These are phyloP conservation scores for Drosophila mercatorum DNA, from an alignment of 2,888 invertebrate species.

Conservation along the genomic window DNA sequence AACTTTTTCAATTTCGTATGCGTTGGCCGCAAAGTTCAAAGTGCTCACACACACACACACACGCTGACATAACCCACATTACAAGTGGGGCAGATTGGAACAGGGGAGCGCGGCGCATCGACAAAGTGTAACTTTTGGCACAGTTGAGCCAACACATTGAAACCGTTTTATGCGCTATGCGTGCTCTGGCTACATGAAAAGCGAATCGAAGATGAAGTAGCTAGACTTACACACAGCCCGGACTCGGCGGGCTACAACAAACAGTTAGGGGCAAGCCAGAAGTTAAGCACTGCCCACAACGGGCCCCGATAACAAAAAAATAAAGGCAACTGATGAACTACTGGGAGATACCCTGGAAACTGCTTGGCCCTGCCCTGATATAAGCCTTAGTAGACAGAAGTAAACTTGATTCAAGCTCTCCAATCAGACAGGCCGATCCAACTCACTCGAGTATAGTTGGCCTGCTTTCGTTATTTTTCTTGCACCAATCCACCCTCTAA, in stretches of 20 bases:
- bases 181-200: constrained; percentile 75
- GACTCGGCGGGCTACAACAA: constrained; percentile 18
- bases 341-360: background rate
- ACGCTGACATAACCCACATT: constrained; percentile 35
- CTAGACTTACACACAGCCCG: constrained; percentile 29
- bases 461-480: no score
- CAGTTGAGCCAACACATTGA: constrained; percentile 53
- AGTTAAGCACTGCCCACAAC: constrained; percentile 53
- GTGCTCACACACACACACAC: constrained; percentile 49
- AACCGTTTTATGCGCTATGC: constrained; percentile 76
- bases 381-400: no score
- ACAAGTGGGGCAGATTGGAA: constrained; percentile 17
- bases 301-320: constrained; percentile 5
- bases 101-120: background rate
- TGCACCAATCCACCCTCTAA: background rate
- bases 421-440: background rate
- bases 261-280: constrained; percentile 32
- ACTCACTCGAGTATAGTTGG: no score
- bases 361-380: no score
- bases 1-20: constrained; percentile 76
- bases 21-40: constrained; percentile 48
- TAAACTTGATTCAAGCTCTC: background rate
- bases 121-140: constrained; percentile 63
- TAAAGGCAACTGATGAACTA: background rate
- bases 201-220: constrained; percentile 75